Conservation (phyloP, 1,140 invertebrate species). For the Agrypnia vestita region DNA sequence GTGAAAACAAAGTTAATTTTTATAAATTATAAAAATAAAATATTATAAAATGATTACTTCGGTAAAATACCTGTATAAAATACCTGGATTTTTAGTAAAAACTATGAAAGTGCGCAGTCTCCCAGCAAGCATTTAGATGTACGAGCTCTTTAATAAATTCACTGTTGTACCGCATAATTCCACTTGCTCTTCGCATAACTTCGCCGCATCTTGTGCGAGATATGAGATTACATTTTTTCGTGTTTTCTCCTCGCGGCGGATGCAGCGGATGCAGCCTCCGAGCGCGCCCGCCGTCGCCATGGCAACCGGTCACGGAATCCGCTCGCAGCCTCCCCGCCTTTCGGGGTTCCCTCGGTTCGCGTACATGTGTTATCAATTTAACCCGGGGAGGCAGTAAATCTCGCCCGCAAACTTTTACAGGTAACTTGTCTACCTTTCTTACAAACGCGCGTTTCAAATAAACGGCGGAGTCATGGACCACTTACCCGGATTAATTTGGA, state of each 20-base stretch:
- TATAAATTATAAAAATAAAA: no score
- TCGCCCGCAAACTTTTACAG: conserved; percentile 24
- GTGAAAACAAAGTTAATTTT: no score
- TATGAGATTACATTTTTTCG: conserved; percentile 16
- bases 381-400: conserved; percentile 38
- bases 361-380: conserved; percentile 42
- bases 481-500: conserved; percentile 29
- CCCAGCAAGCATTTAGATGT: no score
- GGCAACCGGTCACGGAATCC: conserved; percentile 10
- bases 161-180: conserved; percentile 8
- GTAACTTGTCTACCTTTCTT: conserved; percentile 27
- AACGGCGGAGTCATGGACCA: conserved; percentile 2
- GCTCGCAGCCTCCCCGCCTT: neutral
- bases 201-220: conserved; percentile 1
- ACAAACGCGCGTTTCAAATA: conserved; percentile 18
- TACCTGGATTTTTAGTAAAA: no score
- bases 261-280: conserved; percentile 5
- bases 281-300: neutral
- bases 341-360: neutral
- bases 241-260: neutral
- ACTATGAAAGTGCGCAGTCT: no score
- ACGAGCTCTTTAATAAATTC: conserved; percentile 5
- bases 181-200: conserved; percentile 15
- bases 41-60: no score
- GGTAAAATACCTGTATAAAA: no score